phyloP scores from a whole-genome alignment of 1,140 invertebrate genomes.

The Lithobius niger region DNA sequence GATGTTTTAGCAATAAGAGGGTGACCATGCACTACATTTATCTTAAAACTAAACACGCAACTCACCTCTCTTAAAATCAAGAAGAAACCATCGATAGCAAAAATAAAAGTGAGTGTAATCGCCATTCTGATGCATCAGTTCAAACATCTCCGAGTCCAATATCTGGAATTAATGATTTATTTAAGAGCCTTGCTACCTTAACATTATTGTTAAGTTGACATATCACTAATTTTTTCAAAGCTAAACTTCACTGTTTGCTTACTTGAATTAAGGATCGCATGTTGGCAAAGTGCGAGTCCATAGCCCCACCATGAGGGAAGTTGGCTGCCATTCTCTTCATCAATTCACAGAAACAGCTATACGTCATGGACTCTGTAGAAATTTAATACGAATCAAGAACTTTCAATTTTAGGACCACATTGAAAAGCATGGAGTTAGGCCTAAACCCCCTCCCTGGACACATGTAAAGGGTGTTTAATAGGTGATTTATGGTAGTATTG shows the following conservation, averaged over 20 bases:
- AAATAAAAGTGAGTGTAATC: conserved; percentile 97
- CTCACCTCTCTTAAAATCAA: conserved; percentile 59
- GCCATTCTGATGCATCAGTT: conserved; percentile 83
- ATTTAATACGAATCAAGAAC: neutral
- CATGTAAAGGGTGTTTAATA: too few species aligned
- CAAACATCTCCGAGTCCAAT: conserved; percentile 82
- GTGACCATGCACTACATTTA: too few species aligned
- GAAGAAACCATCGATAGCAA: conserved; percentile 83
- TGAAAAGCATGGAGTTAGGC: too few species aligned
- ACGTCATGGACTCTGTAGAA: conserved; percentile 62
- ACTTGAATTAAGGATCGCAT: conserved; percentile 59
- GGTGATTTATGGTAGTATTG: too few species aligned
- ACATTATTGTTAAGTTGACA: too few species aligned
- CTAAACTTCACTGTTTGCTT: neutral
- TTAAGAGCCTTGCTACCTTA: neutral
- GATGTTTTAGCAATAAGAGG: too few species aligned
- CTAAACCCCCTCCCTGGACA: too few species aligned
- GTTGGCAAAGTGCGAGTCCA: conserved; percentile 90
- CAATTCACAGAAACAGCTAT: conserved; percentile 76
- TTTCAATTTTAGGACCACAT: too few species aligned
- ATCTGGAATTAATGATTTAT: too few species aligned
- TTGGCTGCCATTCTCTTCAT: conserved; percentile 83
- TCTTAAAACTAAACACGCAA: conserved; percentile 5
- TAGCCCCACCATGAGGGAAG: conserved; percentile 82
- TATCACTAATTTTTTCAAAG: conserved; percentile 5